Evolutionary conservation across 2,888 invertebrate genomes (phyloP).

Genomic region (Dexiosoma caninum): DNA sequence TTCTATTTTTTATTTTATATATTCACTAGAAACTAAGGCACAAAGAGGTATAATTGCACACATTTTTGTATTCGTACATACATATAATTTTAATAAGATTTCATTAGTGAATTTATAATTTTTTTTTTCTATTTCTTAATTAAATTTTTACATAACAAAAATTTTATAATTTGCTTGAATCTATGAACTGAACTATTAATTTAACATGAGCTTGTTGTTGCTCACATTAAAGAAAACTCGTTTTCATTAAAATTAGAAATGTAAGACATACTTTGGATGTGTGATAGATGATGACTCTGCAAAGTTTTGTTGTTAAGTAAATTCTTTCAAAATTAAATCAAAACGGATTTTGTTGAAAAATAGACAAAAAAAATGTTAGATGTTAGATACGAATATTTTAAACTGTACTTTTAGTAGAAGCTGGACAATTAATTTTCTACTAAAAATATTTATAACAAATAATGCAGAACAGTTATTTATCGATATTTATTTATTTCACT

Average conservation of each 20-base stretch:
- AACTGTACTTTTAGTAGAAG: too few species aligned
- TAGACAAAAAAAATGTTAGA: background rate
- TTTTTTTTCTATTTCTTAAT: background rate
- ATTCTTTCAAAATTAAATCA: background rate
- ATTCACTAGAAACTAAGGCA: constrained; percentile 13
- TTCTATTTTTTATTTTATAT: constrained; percentile 10
- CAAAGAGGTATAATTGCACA: constrained; percentile 34
- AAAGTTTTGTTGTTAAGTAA: background rate
- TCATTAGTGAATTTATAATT: constrained; percentile 2
- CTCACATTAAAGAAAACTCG: constrained; percentile 14
- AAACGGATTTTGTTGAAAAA: background rate
- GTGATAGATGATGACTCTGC: background rate
- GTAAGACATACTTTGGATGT: background rate
- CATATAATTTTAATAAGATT: background rate
- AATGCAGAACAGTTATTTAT: too few species aligned
- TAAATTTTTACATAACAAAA: constrained; percentile 5
- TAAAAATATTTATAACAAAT: too few species aligned
- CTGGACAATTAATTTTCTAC: too few species aligned
- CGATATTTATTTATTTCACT: too few species aligned
- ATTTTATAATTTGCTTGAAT: constrained; percentile 15
- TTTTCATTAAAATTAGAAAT: constrained; percentile 9
- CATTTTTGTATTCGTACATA: background rate
- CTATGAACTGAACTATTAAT: background rate
- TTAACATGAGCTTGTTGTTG: background rate
- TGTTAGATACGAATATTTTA: background rate